Percentiles rank a stretch among this genome's conserved stretches.
phyloP scores from a whole-genome alignment of 2,888 invertebrate genomes.

The Pollenia amentaria region DNA sequence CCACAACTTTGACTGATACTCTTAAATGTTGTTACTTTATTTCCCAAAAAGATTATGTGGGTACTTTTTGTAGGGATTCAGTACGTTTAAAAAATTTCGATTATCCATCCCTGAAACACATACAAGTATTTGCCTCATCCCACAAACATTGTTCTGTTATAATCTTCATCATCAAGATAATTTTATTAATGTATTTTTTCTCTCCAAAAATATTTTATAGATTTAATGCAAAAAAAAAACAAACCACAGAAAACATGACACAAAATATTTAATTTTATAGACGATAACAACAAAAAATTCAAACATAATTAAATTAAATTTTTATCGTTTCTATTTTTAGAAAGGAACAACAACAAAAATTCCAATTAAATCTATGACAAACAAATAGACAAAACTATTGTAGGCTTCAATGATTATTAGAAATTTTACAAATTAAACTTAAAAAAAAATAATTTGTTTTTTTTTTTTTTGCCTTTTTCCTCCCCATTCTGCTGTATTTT shows the following conservation, averaged over 20 bases:
- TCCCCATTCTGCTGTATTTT: not conserved
- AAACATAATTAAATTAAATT: constrained; percentile 45
- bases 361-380: constrained; percentile 38
- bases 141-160: constrained; percentile 20
- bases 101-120: not conserved
- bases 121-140: not conserved
- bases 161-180: constrained; percentile 19
- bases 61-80: too few species aligned
- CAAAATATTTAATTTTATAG: constrained; percentile 10
- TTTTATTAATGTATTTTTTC: not conserved
- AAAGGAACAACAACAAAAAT: constrained; percentile 10
- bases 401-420: constrained; percentile 58
- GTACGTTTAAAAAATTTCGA: too few species aligned
- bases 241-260: constrained; percentile 2
- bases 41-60: too few species aligned
- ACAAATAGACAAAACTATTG: constrained; percentile 32
- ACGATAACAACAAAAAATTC: constrained; percentile 5
- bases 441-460: constrained; percentile 49
- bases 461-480: constrained; percentile 7
- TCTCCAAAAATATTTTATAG: not conserved
- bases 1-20: too few species aligned
- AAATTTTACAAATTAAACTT: constrained; percentile 43
- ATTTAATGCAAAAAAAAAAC: constrained; percentile 34
- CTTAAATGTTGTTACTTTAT: too few species aligned
- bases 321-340: constrained; percentile 5